Evolutionary conservation across 2,888 invertebrate species (phyloP), one percentile per base, ranked within the genome.

Genomic region (Cylloceria caligata): DNA sequence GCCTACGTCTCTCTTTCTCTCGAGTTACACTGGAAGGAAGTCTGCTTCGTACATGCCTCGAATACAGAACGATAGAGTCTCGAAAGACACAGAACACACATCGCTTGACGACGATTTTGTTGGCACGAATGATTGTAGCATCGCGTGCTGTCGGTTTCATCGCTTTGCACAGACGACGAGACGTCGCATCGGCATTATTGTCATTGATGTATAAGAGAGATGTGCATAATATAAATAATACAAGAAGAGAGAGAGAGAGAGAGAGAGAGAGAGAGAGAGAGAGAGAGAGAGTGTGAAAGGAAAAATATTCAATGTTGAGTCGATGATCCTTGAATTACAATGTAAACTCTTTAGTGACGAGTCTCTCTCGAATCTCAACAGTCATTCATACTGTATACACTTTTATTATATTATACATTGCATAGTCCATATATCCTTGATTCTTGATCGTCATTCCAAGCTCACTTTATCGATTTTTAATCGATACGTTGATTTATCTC

Each of bases 11-110:
- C 21, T 49, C 21, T 49, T n/a, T n/a, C 21, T 3, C 9, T 49
- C 21, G 68, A 34, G 13, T 42, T 11, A 49, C 27, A 52, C 72
- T 24, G 65, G 75, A 71, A 80, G 80, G 80, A 80, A 80, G 80
- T 80, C 57, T 24, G 60, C 75, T 9, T 19, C 55, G 78, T 71
- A 65, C 75, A 67, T 76, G 71, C 36, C 42, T 72, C 71, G 80
- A 74, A 80, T 80, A 69, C 45, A 62, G 62, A 68, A 74, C 16
- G 42, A 9, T 34, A 64, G 30, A 36, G 60, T 7, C 30, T 16
- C 45, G 30, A 65, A 19, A 52, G 27, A 27, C 30, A 30, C 55
- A n/a, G 30, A 57, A 34, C 57, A 34, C 55, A 52, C 55, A 55
- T 55, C 27, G 55, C 27, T 27, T 27, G 11, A 57, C 60, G 30